Conservation (phyloP, 53 echinoderm and acorn worm genomes). For the Actinopyga echinites region DNA sequence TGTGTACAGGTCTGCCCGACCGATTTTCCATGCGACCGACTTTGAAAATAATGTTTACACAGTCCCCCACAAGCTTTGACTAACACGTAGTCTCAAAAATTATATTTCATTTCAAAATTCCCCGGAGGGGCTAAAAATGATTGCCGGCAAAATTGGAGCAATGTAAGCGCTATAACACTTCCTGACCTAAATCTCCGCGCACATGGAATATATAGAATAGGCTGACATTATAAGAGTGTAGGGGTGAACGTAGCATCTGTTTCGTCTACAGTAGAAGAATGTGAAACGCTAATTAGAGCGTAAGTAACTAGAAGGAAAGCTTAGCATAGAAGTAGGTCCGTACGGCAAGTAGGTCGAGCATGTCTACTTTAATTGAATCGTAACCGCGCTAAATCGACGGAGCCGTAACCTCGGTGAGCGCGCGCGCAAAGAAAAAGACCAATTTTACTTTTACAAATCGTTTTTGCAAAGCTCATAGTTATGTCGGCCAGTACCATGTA, state of each 20-base stretch:
- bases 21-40: conserved; percentile 35
- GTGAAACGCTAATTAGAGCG: conserved; percentile 42
- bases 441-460: not conserved
- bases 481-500: not conserved
- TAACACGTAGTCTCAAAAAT: conserved; percentile 47
- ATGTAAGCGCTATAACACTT: conserved; percentile 42
- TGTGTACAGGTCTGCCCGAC: conserved; percentile 28
- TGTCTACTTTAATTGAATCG: conserved; percentile 37
- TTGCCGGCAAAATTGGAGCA: conserved; percentile 41
- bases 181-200: conserved; percentile 37
- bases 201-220: conserved; percentile 22
- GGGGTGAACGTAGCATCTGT: conserved; percentile 11
- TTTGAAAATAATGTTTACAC: conserved; percentile 48
- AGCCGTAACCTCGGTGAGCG: conserved; percentile 11
- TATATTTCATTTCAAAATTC: conserved; percentile 46
- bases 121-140: conserved; percentile 36
- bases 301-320: conserved; percentile 28
- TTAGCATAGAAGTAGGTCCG: conserved; percentile 29
- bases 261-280: conserved; percentile 27
- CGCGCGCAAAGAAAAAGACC: too few relatives aligned
- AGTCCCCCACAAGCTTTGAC: conserved; percentile 34
- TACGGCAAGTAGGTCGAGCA: conserved; percentile 31
- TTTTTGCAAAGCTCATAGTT: not conserved
- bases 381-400: conserved; percentile 10
- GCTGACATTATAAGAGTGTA: conserved; percentile 1